Conservation (phyloP, 2,888 invertebrate species). For the Fabriciana adippe region DNA sequence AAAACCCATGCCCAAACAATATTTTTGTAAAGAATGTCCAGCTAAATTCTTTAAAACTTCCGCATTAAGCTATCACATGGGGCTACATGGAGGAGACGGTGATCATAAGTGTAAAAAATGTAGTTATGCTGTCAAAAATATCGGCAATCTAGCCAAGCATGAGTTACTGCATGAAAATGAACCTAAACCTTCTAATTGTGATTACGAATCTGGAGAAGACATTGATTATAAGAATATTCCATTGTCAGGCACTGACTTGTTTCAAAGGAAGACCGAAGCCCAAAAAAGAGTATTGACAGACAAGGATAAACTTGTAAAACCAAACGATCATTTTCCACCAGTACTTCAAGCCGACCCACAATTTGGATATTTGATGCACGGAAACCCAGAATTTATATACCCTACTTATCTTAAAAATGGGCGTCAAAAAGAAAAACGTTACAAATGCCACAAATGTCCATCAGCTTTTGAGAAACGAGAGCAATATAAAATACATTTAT, state of each 20-base stretch:
- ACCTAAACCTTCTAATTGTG: conserved; percentile 58
- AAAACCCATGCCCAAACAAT: conserved; percentile 68
- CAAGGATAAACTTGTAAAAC: conserved; percentile 76
- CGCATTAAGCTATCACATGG: conserved; percentile 86
- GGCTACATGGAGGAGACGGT: conserved; percentile 84
- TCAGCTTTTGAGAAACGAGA: conserved; percentile 93
- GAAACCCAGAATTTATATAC: conserved; percentile 89
- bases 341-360: conserved; percentile 84
- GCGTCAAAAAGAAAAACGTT: conserved; percentile 87
- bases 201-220: conserved; percentile 78
- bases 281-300: conserved; percentile 76
- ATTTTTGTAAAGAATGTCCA: conserved; percentile 85
- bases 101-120: conserved; percentile 87
- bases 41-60: conserved; percentile 88
- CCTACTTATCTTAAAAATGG: conserved; percentile 89
- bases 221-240: conserved; percentile 80
- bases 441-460: conserved; percentile 93
- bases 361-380: conserved; percentile 86
- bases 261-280: conserved; percentile 84
- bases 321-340: conserved; percentile 79
- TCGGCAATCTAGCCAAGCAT: conserved; percentile 86
- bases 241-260: conserved; percentile 85
- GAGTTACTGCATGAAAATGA: conserved; percentile 79
- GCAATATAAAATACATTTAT: conserved; percentile 91
- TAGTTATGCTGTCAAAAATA: conserved; percentile 86